Percentiles rank a stretch among this genome's conserved stretches.
Evolutionary conservation across 2,113 vertebrate genomes (phyloP).

Genomic region (Sapayoa aenigma): DNA sequence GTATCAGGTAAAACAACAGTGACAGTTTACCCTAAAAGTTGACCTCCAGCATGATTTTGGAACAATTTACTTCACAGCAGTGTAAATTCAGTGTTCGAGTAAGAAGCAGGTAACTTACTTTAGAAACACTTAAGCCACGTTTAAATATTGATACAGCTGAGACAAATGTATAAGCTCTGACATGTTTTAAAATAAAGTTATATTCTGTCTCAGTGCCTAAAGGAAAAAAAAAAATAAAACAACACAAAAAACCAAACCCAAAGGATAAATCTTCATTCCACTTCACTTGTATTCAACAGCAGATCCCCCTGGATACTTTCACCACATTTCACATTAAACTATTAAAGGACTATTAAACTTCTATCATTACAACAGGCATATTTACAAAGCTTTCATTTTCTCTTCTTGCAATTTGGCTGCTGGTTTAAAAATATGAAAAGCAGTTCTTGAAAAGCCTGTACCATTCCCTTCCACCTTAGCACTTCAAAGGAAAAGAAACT

Average conservation of each 20-base stretch:
- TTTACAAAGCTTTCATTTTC: background rate
- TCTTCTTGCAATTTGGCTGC: background rate
- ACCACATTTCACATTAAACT: background rate
- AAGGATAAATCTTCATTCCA: background rate
- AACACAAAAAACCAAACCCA: background rate
- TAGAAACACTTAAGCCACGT: background rate
- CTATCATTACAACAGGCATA: background rate
- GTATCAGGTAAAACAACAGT: background rate
- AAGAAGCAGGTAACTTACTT: background rate
- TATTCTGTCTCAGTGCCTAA: background rate
- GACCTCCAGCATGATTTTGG: background rate
- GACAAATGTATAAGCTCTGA: background rate
- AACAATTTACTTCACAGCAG: background rate
- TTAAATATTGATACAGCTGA: background rate
- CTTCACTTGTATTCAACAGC: background rate
- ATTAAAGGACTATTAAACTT: background rate
- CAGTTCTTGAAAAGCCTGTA: conserved; percentile 4
- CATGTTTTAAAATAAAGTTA: background rate
- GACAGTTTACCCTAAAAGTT: background rate
- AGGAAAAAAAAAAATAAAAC: background rate
- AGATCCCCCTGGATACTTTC: background rate
- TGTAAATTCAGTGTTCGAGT: background rate
- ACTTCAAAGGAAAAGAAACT: conserved; percentile 17
- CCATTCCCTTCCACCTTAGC: background rate
- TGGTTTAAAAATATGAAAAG: conserved; percentile 13